Evolutionary conservation across 2,797 vertebrate genomes (phyloP).

Genomic region (Galaxias olidus): DNA sequence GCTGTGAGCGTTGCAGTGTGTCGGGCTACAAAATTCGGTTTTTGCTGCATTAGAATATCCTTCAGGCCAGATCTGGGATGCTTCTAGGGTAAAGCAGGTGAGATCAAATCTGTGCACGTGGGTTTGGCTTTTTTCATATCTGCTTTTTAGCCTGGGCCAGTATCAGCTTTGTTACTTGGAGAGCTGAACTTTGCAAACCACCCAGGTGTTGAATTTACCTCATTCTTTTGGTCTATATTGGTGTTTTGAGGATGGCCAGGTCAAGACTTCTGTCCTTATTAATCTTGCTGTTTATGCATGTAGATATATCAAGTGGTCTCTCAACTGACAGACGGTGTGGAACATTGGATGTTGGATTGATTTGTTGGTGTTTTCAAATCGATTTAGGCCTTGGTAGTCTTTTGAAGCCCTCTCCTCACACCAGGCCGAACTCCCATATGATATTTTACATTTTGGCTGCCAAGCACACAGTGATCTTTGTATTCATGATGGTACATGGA

Average conservation of each 20-base stretch:
- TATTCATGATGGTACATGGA: slow-evolving; percentile 30
- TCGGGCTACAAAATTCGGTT: slow-evolving; percentile 32
- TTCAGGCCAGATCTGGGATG: slow-evolving; percentile 21
- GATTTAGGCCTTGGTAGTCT: slow-evolving; percentile 23
- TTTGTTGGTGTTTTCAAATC: slow-evolving; percentile 16
- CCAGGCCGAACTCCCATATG: too few relatives aligned
- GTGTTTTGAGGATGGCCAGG: too few relatives aligned
- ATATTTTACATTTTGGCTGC: too few relatives aligned
- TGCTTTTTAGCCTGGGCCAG: slow-evolving; percentile 12
- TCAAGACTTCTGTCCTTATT: slow-evolving; percentile 2
- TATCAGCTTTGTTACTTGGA: too few relatives aligned
- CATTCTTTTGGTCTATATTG: too few relatives aligned
- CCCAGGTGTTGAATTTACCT: too few relatives aligned
- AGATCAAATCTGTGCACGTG: slow-evolving; percentile 23
- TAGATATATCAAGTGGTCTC: slow-evolving; percentile 54
- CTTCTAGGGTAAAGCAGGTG: slow-evolving; percentile 24
- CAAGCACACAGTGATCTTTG: slow-evolving; percentile 2
- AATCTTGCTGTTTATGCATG: slow-evolving; percentile 53
- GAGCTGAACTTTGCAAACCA: too few relatives aligned
- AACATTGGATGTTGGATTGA: slow-evolving; percentile 25
- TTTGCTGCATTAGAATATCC: slow-evolving; percentile 17
- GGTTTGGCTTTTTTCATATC: slow-evolving; percentile 10
- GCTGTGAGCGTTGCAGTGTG: slow-evolving; percentile 25
- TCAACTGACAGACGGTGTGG: slow-evolving; percentile 42
- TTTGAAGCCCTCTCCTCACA: slow-evolving; percentile 7